Conservation (phyloP, 2,113 vertebrate species). For the Pavo muticus region DNA sequence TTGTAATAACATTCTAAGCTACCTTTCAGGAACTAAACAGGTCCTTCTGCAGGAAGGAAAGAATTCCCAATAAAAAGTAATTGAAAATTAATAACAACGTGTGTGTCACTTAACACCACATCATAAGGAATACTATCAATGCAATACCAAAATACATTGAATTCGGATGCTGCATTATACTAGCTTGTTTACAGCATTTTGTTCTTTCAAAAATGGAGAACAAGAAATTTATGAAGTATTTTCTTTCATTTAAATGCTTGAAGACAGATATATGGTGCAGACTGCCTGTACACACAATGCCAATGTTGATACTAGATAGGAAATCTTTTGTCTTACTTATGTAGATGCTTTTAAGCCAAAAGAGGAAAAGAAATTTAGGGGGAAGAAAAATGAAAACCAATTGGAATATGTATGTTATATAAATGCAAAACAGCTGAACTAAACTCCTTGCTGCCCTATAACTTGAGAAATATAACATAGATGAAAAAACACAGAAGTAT, state of each 20-base stretch:
- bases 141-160: not conserved
- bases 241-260: not conserved
- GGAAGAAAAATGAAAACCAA: not conserved
- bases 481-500: not conserved
- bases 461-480: not conserved
- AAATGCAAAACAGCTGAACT: not conserved
- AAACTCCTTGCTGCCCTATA: not conserved
- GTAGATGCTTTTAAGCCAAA: not conserved
- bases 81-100: not conserved
- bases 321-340: not conserved
- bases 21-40: not conserved
- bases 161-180: not conserved
- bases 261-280: not conserved
- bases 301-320: not conserved
- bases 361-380: not conserved
- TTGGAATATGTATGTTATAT: not conserved
- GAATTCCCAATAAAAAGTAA: not conserved
- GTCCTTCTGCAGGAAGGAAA: not conserved
- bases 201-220: not conserved
- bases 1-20: not conserved
- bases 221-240: not conserved
- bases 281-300: not conserved
- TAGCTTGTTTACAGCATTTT: not conserved
- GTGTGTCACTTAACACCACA: not conserved
- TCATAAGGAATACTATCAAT: not conserved